phyloP scores from a whole-genome alignment of 2,797 vertebrate genomes.

The Helostoma temminkii region DNA sequence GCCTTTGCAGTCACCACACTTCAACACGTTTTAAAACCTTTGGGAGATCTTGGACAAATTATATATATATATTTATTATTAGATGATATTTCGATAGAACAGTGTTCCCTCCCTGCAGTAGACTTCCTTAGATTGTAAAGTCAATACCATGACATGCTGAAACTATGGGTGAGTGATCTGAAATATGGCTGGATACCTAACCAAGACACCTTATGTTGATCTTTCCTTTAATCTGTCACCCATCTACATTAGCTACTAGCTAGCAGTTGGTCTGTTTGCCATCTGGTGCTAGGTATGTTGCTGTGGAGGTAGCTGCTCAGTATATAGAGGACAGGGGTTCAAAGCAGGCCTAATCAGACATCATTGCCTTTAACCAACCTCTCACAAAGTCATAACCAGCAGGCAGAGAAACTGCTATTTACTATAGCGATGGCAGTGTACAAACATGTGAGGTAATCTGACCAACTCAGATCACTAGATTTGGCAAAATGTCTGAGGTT shows the following conservation, averaged over 20 bases:
- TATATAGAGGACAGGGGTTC: constrained; percentile 4
- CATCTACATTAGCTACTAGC: not conserved
- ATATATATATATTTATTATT: too few relatives aligned
- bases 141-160: too few relatives aligned
- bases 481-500: constrained; percentile 23
- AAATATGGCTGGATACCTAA: too few relatives aligned
- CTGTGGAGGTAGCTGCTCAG: constrained; percentile 2
- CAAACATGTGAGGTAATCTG: constrained; percentile 55
- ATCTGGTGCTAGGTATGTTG: not conserved
- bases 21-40: too few relatives aligned
- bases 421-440: constrained; percentile 39
- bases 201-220: too few relatives aligned
- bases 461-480: constrained; percentile 32
- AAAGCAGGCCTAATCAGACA: constrained; percentile 23
- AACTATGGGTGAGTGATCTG: too few relatives aligned
- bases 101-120: too few relatives aligned
- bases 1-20: not conserved
- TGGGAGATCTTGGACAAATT: too few relatives aligned
- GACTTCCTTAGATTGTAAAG: too few relatives aligned
- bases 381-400: constrained; percentile 11
- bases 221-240: too few relatives aligned
- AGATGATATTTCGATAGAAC: too few relatives aligned
- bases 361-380: too few relatives aligned
- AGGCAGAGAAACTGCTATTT: constrained; percentile 32
- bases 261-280: not conserved